Conservation (phyloP, 2,888 invertebrate genomes). For the Athalia circularis region DNA sequence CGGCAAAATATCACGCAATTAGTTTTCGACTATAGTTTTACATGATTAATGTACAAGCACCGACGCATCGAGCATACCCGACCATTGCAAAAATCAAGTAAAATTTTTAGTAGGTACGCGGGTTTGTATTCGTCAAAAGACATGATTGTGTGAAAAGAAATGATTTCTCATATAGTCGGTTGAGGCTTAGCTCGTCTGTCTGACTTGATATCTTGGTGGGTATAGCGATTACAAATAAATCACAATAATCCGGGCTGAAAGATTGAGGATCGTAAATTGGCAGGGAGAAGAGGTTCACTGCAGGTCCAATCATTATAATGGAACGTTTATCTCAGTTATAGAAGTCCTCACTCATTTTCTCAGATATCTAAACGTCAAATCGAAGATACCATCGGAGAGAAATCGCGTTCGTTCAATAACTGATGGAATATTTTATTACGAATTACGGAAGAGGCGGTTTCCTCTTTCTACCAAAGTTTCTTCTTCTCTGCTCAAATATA, state of each 20-base stretch:
- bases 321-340: slow-evolving; percentile 46
- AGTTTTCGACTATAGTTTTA: too few relatives aligned
- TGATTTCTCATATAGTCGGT: slow-evolving; percentile 12
- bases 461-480: neutral
- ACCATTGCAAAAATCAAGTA: too few relatives aligned
- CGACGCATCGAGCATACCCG: too few relatives aligned
- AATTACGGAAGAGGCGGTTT: slow-evolving; percentile 21
- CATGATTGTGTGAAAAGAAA: neutral
- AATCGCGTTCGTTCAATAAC: slow-evolving; percentile 18
- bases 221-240: slow-evolving; percentile 26
- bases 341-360: slow-evolving; percentile 38
- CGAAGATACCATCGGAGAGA: slow-evolving; percentile 46
- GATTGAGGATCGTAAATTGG: slow-evolving; percentile 43
- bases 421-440: slow-evolving; percentile 43
- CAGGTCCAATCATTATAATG: slow-evolving; percentile 47
- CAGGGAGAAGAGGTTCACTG: slow-evolving; percentile 33
- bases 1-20: too few relatives aligned
- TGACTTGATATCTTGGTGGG: neutral
- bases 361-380: slow-evolving; percentile 5
- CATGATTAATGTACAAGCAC: too few relatives aligned
- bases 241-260: slow-evolving; percentile 25
- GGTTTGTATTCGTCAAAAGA: too few relatives aligned
- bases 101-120: too few relatives aligned
- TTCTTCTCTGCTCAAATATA: neutral
- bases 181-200: slow-evolving; percentile 1